Evolutionary conservation across 2,797 vertebrate species (phyloP).

Genomic region (Mionectes olivaceus): DNA sequence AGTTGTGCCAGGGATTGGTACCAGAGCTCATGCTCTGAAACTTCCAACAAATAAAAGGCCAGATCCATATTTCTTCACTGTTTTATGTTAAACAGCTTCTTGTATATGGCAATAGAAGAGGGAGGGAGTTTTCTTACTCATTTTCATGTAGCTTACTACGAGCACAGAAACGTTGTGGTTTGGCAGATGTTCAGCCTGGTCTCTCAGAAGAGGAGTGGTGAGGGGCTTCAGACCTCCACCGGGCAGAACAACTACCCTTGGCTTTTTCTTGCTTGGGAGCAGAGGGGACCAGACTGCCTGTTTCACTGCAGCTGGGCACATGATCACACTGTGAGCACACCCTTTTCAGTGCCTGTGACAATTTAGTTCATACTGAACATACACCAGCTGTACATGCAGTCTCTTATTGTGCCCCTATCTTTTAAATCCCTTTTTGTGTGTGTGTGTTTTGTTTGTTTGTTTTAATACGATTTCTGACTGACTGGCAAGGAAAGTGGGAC

Average conservation of each 20-base stretch:
- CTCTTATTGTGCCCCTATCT: neutral
- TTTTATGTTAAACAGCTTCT: neutral
- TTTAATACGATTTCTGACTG: neutral
- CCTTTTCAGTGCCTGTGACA: neutral
- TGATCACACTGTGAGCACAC: neutral
- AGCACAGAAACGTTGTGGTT: accelerated
- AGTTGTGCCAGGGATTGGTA: neutral
- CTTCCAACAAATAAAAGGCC: neutral
- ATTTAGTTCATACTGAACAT: neutral
- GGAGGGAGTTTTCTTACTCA: neutral
- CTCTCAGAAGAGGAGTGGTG: neutral
- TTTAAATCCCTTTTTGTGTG: neutral
- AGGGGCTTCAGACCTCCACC: neutral
- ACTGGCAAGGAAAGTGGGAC: neutral
- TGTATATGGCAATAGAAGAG: neutral
- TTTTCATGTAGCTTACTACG: neutral
- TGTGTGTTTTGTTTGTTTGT: neutral
- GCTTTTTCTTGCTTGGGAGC: accelerated
- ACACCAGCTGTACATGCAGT: accelerated
- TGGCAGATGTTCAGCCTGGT: neutral
- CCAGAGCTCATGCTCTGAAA: neutral
- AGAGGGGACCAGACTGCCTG: neutral
- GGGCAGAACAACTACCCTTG: accelerated
- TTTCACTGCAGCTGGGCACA: neutral
- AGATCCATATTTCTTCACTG: neutral